Base-by-base conservation (phyloP, 2,113 vertebrate species). In the Aramus guarauna region DNA sequence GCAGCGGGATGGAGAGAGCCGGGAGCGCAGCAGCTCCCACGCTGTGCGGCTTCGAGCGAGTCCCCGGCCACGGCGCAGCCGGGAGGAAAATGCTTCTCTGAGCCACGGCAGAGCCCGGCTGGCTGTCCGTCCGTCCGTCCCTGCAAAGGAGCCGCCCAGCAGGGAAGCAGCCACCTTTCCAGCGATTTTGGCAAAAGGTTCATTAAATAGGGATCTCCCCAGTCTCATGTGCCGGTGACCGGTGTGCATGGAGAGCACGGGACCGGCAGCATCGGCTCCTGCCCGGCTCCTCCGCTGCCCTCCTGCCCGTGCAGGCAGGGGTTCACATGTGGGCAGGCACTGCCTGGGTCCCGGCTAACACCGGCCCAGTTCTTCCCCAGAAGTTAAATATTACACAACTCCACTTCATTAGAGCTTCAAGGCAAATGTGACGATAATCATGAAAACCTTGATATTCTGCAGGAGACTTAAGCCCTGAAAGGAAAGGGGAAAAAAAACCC, bases 391-490 rank as follows among this genome's bases (percentile, higher is more conserved):
- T 62, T 93, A 41, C 87, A 81, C 92, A 92, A 89, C 85, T 81
- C 92, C 60, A 36, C 97, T 97, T 96, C 94, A 41, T 96, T 74
- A 95, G 91, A 64, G 97, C 97, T 97, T 91, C 95, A 59, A 98
- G 97, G 95, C 94, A 59, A 90, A 84, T 26, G 94, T 82, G 95
- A 82, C 66, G 85, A 85, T 98, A 96, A 97, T 98, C 97, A 94
- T 26, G 24, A 96, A 79, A 98, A 97, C 97, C 97, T 98, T 97
- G 97, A 92, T 97, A 96, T 97, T 97, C 98, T 32, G 78, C 96
- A 76, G 95, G 97, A 98, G 96, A 50, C 95, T 95, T 79, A 47
- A 97, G 96, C 97, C 92, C 91, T 96, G 97, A 73, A 94, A 97
- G 88, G 62, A 37, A 93, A 94, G 69, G 45, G 41, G 71, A 21